These are phyloP conservation scores for Suricata suricatta DNA, from an alignment of 2,113 vertebrate genomes.

Conservation along the genomic window DNA sequence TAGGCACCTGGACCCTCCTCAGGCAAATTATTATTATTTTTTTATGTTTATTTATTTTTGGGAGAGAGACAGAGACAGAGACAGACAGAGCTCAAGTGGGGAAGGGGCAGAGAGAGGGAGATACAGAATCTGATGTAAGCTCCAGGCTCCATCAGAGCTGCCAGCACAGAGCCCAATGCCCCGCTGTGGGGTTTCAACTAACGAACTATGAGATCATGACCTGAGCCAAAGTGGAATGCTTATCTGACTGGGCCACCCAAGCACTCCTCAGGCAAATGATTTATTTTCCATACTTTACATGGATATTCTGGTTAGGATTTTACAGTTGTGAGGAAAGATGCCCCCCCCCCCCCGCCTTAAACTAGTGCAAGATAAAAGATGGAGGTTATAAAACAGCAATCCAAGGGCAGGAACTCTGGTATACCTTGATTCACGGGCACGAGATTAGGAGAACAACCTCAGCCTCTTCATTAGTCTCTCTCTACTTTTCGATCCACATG, in stretches of 20 bases:
- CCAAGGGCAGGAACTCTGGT: neutral
- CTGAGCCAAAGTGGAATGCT: too few relatives aligned
- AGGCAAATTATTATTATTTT: too few relatives aligned
- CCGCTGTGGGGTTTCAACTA: too few relatives aligned
- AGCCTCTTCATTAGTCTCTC: neutral
- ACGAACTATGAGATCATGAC: too few relatives aligned
- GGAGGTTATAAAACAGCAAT: neutral
- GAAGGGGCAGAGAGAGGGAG: too few relatives aligned
- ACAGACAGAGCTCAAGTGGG: too few relatives aligned
- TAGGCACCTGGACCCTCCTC: neutral
- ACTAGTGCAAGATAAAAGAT: neutral
- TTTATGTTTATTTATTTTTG: too few relatives aligned
- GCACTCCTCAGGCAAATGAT: neutral
- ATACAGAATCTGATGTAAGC: too few relatives aligned
- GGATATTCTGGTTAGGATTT: neutral
- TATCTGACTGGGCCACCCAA: too few relatives aligned
- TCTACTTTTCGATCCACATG: neutral
- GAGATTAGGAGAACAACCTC: neutral
- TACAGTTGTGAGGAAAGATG: neutral
- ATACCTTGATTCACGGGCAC: neutral
- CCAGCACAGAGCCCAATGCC: too few relatives aligned
- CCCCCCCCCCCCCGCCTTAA: neutral
- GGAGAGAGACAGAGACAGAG: too few relatives aligned
- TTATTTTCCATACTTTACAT: neutral
- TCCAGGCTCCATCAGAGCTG: too few relatives aligned